Evolutionary conservation across 2,113 vertebrate species (phyloP), one percentile per base, ranked within the genome.

Genomic region (human): DNA sequence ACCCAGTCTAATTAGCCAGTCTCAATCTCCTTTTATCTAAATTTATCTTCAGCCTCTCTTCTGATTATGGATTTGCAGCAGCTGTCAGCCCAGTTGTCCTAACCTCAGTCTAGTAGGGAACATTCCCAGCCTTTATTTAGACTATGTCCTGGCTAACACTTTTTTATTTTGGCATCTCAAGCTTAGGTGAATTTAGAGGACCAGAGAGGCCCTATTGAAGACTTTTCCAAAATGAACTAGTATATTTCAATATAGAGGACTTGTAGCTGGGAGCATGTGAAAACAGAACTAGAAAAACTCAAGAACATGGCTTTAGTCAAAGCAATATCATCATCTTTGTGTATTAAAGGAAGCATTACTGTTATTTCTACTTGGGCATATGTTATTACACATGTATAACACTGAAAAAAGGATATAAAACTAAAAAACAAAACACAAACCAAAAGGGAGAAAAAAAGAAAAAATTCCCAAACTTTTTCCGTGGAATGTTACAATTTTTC

Each of bases 31-130:
- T 25, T 35, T 5, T 18, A 40, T 97, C 73, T 92, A 96, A 95
- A 94, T 97, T 97, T 97, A 95, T 79, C 87, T 38, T 59, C 18
- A 86, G 23, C 8, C 52, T 92, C 50, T 95, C 66, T 95, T 17
- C 43, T 86, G 20, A 43, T 82, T 88, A 89, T 68, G 73, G 27
- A 68, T 93, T 96, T 95, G 73, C 75, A 95, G 48, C 88, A 96
- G 48, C 90, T 96, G 83, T 73, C 79, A 72, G 45, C 40, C 40
- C 40, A 89, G 45, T 38, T 94, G 50, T 79, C 22, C 91, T 92
- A 32, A 59, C 40, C 35, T 89, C 50, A 20, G 10, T n/a, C 35
- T 88, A 40, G 45, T 57, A 92, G 88, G 27, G 43, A 70, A 94
- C 70, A 64, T 89, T 90, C 50, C 40, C 35, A 68, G 48, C 25